Evolutionary conservation across 2,797 vertebrate genomes (phyloP).

Genomic region (Anableps anableps): DNA sequence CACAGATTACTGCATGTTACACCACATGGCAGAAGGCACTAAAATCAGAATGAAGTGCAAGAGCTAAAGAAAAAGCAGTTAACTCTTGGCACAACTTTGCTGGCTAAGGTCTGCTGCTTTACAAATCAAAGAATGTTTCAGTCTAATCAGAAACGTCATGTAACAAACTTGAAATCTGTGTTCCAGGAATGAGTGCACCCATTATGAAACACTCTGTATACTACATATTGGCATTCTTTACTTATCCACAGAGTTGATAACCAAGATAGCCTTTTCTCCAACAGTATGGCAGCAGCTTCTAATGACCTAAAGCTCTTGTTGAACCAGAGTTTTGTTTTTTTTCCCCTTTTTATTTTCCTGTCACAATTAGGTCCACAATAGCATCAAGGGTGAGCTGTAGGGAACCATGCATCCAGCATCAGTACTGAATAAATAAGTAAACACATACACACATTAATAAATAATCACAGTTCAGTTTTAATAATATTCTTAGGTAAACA

Average conservation of each 20-base stretch:
- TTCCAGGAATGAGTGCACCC: background rate
- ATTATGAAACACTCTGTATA: background rate
- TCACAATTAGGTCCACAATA: background rate
- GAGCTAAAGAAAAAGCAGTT: constrained; percentile 21
- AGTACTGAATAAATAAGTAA: background rate
- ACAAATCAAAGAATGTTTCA: background rate
- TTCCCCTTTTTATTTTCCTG: background rate
- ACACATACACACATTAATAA: background rate
- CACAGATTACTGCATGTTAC: constrained; percentile 42
- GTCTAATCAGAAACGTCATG: background rate
- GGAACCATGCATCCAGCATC: background rate
- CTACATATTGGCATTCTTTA: background rate
- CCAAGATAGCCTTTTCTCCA: too few species aligned
- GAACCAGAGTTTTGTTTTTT: too few species aligned
- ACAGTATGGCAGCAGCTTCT: background rate
- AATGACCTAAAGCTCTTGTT: background rate
- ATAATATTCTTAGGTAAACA: background rate
- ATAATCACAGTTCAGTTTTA: background rate
- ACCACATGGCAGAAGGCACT: constrained; percentile 19
- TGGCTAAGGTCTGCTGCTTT: constrained; percentile 13
- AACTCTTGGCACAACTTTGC: constrained; percentile 13
- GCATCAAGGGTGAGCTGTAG: background rate
- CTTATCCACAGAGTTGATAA: background rate
- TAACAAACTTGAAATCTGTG: background rate
- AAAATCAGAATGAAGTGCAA: constrained; percentile 24